Evolutionary conservation across 2,113 vertebrate species (phyloP).

Genomic region (Equus quagga): DNA sequence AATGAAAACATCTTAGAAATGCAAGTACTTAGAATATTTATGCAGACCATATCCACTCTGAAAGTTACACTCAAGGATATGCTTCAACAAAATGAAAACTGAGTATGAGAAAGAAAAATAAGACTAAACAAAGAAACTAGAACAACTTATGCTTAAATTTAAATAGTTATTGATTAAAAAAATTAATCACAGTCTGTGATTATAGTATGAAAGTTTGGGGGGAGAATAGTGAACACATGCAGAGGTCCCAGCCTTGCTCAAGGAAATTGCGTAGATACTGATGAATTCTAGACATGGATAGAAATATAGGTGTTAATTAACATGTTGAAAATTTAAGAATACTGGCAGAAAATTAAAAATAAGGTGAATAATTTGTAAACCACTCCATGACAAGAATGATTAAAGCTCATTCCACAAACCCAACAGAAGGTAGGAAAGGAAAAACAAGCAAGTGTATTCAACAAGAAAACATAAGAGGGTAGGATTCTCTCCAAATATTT

Average conservation of each 20-base stretch:
- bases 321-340: background rate
- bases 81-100: background rate
- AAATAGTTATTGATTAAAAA: background rate
- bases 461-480: background rate
- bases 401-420: background rate
- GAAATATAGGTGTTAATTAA: background rate
- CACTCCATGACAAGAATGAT: background rate
- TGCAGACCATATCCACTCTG: background rate
- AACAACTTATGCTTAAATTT: background rate
- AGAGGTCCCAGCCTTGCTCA: background rate
- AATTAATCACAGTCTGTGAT: background rate
- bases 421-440: background rate
- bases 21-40: background rate
- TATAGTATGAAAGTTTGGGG: background rate
- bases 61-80: background rate
- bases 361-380: background rate
- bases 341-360: background rate
- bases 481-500: background rate
- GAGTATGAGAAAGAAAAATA: background rate
- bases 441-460: background rate
- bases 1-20: background rate
- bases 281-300: background rate
- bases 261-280: background rate
- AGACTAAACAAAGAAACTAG: background rate
- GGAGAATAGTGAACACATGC: background rate